Evolutionary conservation across 2,113 vertebrate species (phyloP).

Genomic region (Pomatostomus ruficeps): DNA sequence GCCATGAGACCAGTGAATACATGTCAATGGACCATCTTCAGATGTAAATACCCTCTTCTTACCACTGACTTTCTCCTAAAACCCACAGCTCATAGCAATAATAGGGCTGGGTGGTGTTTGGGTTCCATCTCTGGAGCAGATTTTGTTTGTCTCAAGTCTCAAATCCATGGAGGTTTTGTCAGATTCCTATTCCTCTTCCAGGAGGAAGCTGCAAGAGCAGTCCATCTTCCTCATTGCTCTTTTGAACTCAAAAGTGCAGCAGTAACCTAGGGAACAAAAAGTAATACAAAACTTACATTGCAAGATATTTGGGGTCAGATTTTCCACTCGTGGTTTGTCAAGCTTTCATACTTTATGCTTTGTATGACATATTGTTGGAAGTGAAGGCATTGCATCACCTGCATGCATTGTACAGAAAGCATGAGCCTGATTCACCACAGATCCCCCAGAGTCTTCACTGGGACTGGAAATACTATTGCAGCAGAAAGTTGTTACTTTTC

Average conservation of each 20-base stretch:
- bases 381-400: not conserved
- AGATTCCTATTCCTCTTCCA: not conserved
- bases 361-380: not conserved
- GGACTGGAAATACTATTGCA: not conserved
- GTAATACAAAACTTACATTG: not conserved
- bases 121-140: not conserved
- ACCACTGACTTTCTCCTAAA: not conserved
- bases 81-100: not conserved
- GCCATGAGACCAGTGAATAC: not conserved
- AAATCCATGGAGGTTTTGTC: not conserved
- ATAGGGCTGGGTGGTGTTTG: not conserved
- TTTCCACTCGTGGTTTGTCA: not conserved
- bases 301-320: not conserved
- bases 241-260: not conserved
- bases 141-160: not conserved
- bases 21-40: not conserved
- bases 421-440: not conserved
- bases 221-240: not conserved
- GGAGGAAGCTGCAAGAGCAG: not conserved
- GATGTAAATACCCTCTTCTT: not conserved
- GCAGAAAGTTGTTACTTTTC: not conserved
- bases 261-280: not conserved
- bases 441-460: not conserved
- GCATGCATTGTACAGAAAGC: not conserved
- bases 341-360: not conserved